A percentile compares a stretch with the other conserved stretches of the same genome.
These are phyloP conservation scores for Bettongia penicillata DNA, from an alignment of 2,113 vertebrate species.

Conservation along the genomic window DNA sequence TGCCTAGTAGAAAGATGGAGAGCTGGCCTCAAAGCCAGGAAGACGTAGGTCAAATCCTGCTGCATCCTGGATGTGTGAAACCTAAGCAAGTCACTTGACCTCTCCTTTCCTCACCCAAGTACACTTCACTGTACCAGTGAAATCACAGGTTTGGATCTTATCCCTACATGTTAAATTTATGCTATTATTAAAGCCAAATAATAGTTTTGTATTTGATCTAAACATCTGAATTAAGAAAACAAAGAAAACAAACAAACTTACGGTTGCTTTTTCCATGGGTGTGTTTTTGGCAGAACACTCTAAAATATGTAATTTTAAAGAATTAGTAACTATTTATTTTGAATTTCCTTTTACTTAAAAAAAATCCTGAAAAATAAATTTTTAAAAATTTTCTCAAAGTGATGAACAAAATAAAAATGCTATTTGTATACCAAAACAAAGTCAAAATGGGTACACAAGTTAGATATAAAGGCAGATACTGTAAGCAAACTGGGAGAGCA, in stretches of 20 bases:
- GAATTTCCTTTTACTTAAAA: slow-evolving; percentile 67
- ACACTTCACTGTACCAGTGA: not conserved
- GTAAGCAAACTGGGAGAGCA: too few species aligned
- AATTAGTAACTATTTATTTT: slow-evolving; percentile 44
- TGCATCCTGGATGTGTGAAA: not conserved
- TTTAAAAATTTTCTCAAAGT: not conserved
- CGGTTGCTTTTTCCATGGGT: not conserved
- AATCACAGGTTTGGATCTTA: not conserved
- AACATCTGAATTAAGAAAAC: not conserved
- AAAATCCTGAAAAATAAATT: not conserved
- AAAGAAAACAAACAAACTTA: not conserved
- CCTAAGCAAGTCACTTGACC: not conserved
- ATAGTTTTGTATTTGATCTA: not conserved
- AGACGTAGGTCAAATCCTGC: not conserved
- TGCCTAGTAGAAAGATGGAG: not conserved
- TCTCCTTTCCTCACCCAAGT: not conserved
- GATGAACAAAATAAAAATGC: not conserved
- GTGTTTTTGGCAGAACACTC: slow-evolving; percentile 84
- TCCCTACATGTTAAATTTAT: not conserved
- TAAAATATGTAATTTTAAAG: slow-evolving; percentile 79
- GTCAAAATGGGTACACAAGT: too few species aligned
- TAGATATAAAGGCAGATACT: too few species aligned
- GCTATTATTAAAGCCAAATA: not conserved
- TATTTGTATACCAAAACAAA: too few species aligned
- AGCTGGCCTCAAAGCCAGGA: not conserved